Evolutionary conservation across 1,140 invertebrate genomes (phyloP).

Genomic region (Brachionus paranguensis): DNA sequence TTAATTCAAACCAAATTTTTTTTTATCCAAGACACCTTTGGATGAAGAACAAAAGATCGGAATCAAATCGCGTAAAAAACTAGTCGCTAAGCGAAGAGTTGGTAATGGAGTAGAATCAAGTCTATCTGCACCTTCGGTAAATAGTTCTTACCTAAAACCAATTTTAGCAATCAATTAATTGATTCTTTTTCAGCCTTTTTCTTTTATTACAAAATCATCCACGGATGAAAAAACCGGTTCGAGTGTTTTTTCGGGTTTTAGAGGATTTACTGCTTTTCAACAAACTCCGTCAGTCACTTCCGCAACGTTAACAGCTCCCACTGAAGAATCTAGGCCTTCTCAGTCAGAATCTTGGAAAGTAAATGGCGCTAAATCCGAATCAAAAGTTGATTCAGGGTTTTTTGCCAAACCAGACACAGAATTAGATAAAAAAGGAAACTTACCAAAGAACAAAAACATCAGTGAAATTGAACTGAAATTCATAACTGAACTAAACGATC

Average conservation of each 20-base stretch:
- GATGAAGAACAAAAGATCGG: not conserved
- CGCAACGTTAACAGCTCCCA: not conserved
- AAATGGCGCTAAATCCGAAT: not conserved
- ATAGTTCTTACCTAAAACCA: not conserved
- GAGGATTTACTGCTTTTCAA: slow-evolving; percentile 6
- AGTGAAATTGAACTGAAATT: slow-evolving; percentile 42
- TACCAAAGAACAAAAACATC: not conserved
- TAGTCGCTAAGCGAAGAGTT: not conserved
- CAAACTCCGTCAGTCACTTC: not conserved
- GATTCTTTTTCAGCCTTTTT: not conserved
- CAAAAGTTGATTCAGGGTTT: not conserved
- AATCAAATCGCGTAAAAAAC: not conserved
- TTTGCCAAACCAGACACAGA: not conserved
- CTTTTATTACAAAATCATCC: not conserved
- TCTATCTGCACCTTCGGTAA: not conserved
- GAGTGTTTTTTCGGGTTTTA: not conserved
- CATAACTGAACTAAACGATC: slow-evolving; percentile 35
- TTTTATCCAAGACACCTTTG: not conserved
- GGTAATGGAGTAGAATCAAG: not conserved
- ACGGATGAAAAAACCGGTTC: not conserved
- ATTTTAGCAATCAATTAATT: not conserved
- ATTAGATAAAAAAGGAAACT: not conserved
- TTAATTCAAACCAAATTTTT: not conserved
- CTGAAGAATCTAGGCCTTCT: not conserved
- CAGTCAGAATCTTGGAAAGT: too few relatives aligned